Evolutionary conservation across 2,888 invertebrate genomes (phyloP), one percentile per base, ranked within the genome.

Genomic region (Drosophila rubida): DNA sequence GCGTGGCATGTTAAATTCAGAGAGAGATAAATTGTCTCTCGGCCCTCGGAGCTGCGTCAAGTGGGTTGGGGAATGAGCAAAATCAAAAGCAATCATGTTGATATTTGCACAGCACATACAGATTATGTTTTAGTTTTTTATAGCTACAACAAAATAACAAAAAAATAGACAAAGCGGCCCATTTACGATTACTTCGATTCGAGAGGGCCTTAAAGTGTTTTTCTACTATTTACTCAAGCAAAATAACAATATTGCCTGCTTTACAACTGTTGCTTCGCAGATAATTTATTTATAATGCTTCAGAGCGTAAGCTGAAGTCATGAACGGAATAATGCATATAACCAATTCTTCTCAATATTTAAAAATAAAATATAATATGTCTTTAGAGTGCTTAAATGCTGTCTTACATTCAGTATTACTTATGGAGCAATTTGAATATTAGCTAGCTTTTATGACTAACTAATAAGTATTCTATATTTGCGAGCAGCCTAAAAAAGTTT

Each of bases 41-140:
- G 37, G 30, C 44, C 37, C 44, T 32, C 32, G n/a, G 25, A 45
- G 60, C 37, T 37, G 16, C 4, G 7, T 16, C 14, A 1, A 5
- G 35, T 59, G 39, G 42, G 39, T 7, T 45, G 59, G 65, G 55
- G 50, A 79, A 58, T 63, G 69, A 76, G 55, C 54, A 60, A 84
- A 80, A 75, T 84, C 82, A 75, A 78, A 84, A 81, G 81, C 75
- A 81, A 80, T 81, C 80, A 69, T 60, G 73, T 54, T 82, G 53
- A 73, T 84, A 84, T 80, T 80, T 79, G 68, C 70, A 57, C 82
- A 85, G 60, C 51, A 61, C 62, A 61, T 49, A 67, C 37, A 44
- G 62, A 57, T 67, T 61, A 65, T 78, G 66, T 63, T 57, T 75
- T 50, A 69, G 69, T 79, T 82, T 65, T 59, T 32, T 32, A 39